Evolutionary conservation across 2,113 vertebrate genomes (phyloP), one percentile per base, ranked within the genome.

Genomic region (Colossoma macropomum): DNA sequence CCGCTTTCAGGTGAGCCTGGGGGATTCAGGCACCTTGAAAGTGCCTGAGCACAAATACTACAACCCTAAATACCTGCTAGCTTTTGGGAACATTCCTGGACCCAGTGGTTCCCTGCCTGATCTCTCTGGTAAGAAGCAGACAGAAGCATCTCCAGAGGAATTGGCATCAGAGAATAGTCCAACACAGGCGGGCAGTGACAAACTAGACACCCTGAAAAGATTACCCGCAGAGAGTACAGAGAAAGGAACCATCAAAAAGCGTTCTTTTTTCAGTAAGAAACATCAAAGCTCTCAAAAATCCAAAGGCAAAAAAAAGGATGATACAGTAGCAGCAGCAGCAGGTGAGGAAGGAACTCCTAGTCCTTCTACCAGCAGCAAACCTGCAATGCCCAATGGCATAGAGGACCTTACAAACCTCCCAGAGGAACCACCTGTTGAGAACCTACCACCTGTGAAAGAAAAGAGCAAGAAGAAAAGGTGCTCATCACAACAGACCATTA

Each of bases 51-150:
- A 97, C 83, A 99, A 98, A 85, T 93, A 95, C 72, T 92, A 98
- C 93, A 99, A 98, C 81, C 98, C 98, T 68, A 99, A 97, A 86
- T 99, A 99, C 2, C 88, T 90, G 1, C 91, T 99, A 80, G 95
- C 92, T 17, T 83, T 95, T 0, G 94, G 95, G 11, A 86, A 84
- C 15, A 0, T 1, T 21, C 81, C 80, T 1, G 88, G 45, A 19
- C 30, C 78, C 0, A 0, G 83, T 0, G 41, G 60, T 1, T 86
- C 89, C 48, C 68, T 90, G 2, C 82, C 83, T 1, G 86, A 89
- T 27, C 25, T 75, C 0, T 60, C 83, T 0, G 19, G 38, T 0
- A 84, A 65, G 28, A 86, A 27, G 63, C 79, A 15, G 38, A 27
- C 70, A 0, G 16, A 52, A 4, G 74, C 77, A n/a, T 1, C 56